A percentile compares a stretch with the other conserved stretches of the same genome.
phyloP scores from a whole-genome alignment of 1,140 invertebrate species.

The Anastrepha obliqua region DNA sequence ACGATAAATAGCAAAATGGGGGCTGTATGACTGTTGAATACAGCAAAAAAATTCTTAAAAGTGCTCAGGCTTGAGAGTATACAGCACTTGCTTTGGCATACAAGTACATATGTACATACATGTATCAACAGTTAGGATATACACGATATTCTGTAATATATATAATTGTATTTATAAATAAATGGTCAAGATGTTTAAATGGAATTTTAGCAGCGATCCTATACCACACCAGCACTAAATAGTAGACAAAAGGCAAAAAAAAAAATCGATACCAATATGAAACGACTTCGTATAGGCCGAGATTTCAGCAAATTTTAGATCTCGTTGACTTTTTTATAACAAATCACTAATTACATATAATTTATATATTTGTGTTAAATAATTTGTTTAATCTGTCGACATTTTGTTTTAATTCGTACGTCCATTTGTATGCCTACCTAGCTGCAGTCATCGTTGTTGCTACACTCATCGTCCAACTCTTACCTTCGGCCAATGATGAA shows the following conservation, averaged over 20 bases:
- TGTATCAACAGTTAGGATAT: background rate
- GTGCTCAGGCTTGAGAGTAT: background rate
- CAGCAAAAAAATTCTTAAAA: background rate
- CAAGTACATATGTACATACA: background rate
- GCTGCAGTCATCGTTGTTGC: background rate
- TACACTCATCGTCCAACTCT: background rate
- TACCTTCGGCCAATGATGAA: background rate
- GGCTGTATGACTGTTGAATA: constrained; percentile 16
- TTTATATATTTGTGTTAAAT: background rate
- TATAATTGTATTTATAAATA: background rate
- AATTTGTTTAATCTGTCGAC: background rate
- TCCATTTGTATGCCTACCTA: background rate
- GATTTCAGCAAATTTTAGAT: background rate
- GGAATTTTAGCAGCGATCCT: background rate
- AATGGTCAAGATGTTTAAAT: background rate
- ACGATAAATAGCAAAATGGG: constrained; percentile 24
- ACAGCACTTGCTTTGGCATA: background rate
- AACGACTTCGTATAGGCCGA: background rate
- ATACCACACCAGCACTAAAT: background rate
- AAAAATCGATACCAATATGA: constrained; percentile 13
- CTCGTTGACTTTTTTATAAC: background rate
- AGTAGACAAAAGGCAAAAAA: background rate
- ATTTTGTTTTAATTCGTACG: background rate
- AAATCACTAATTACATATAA: background rate
- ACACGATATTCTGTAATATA: background rate